Percentiles rank a stretch among this genome's conserved stretches.
Conservation (phyloP, 1,140 invertebrate species). For the Drosophila pruinosa region DNA sequence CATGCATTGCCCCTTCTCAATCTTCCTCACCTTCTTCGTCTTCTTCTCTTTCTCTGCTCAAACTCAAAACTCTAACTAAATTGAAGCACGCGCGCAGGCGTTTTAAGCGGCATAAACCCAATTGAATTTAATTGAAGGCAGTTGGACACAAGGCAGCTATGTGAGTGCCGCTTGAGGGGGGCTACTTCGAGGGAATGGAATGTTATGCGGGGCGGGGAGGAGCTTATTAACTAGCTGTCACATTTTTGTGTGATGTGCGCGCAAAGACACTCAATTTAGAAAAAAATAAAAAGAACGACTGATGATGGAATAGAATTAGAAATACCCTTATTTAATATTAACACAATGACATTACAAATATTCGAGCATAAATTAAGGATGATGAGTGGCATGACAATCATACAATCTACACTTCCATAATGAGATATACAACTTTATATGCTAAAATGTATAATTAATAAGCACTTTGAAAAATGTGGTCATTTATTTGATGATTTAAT, state of each 20-base stretch:
- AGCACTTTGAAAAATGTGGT: too few species aligned
- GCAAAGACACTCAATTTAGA: constrained; percentile 57
- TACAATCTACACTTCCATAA: neutral
- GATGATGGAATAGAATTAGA: neutral
- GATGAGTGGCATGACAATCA: neutral
- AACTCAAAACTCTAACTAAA: constrained; percentile 55
- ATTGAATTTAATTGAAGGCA: constrained; percentile 79
- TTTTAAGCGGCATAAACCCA: constrained; percentile 60
- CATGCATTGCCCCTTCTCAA: neutral
- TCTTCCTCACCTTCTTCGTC: neutral
- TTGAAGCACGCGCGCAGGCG: constrained; percentile 79
- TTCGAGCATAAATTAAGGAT: neutral
- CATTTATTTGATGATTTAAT: too few species aligned
- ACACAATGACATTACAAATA: neutral
- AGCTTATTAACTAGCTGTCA: constrained; percentile 71
- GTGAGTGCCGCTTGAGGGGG: neutral
- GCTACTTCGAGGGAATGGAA: constrained; percentile 7
- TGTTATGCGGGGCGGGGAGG: neutral
- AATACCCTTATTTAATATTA: constrained; percentile 4
- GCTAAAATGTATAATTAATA: too few species aligned
- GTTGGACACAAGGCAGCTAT: constrained; percentile 6
- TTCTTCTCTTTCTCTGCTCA: neutral
- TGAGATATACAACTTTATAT: neutral
- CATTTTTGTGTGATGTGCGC: constrained; percentile 71
- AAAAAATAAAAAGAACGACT: constrained; percentile 9